Base-by-base conservation (phyloP, 2,113 vertebrate genomes). In the Hyla sarda region DNA sequence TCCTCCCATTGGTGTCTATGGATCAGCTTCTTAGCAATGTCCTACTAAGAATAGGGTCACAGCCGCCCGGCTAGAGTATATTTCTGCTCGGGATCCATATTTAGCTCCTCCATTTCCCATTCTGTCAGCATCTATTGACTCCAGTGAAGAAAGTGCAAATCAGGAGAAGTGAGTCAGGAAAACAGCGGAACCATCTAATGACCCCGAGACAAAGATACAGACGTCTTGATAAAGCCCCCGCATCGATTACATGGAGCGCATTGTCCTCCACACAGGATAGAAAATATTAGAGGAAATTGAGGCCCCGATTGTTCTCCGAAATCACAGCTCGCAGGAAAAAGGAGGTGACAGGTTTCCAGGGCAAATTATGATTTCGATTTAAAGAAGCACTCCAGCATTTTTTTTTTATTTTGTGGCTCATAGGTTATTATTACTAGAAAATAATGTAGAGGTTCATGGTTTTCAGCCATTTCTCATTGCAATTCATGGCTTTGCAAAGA, bases 101-200 rank as follows among this genome's bases (percentile, higher is more conserved):
- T 83, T 72, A 72, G 82, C 41, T 62, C 41, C 19, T 77, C 5
- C n/a, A 67, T 52, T 85, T 85, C 73, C 73, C 67, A 47, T 48
- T 85, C 73, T 85, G 58, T 78, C 84, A 54, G 45, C 74, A 50
- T 52, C 84, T 71, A 69, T 69, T 54, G 84, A 85, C 56, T 52
- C n/a, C 12, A 16, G 45, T 17, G 45, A 60, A 74, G 56, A 78
- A 77, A 79, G 74, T 85, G 84, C 75, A 85, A 79, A 52, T 79
- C 28, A 71, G 60, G 60, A 71, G 74, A 45, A 28, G 54, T 62
- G 48, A 72, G n/a, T 71, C 81, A 54, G 65, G 30, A 74, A 83
- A 58, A 41, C 2, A 83, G 82, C 56, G 28, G 58, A 85, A 85
- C 74, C 37, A 30, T 85, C 84, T 54, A 77, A 47, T 71, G 62